A percentile compares a stretch with the other conserved stretches of the same genome.
These are phyloP conservation scores for Falcunculus frontatus DNA, from an alignment of 2,113 vertebrate species.

Conservation along the genomic window DNA sequence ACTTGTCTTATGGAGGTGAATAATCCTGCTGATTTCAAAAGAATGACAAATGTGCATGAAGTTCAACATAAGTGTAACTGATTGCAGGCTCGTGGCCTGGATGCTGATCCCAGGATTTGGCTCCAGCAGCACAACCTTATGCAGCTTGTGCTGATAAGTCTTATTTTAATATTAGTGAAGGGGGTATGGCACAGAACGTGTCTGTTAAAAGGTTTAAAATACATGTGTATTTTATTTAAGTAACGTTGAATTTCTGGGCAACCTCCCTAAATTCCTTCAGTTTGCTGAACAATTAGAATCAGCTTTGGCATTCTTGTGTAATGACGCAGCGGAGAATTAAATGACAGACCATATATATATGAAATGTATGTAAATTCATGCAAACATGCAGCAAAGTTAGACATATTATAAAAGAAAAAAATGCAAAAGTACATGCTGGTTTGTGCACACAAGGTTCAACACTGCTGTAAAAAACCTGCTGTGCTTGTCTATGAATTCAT, in stretches of 20 bases:
- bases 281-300: constrained; percentile 68
- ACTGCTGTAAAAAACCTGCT: neutral
- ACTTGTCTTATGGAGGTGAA: constrained; percentile 49
- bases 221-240: constrained; percentile 70
- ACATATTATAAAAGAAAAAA: neutral
- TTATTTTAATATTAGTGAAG: constrained; percentile 65
- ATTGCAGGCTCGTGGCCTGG: constrained; percentile 61
- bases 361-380: constrained; percentile 56
- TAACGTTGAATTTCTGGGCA: constrained; percentile 65
- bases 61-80: constrained; percentile 62
- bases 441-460: neutral
- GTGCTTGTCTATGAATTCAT: neutral
- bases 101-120: constrained; percentile 60
- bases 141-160: constrained; percentile 36
- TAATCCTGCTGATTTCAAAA: constrained; percentile 54
- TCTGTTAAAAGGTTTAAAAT: constrained; percentile 66
- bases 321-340: constrained; percentile 51
- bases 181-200: constrained; percentile 56
- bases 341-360: constrained; percentile 64
- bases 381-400: constrained; percentile 11
- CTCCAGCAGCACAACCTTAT: constrained; percentile 38
- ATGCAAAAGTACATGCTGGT: neutral
- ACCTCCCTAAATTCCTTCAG: constrained; percentile 65
- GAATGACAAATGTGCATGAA: constrained; percentile 62
- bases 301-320: constrained; percentile 67